These are phyloP conservation scores for Dromas ardeola DNA, from an alignment of 2,113 vertebrate genomes.

Conservation along the genomic window DNA sequence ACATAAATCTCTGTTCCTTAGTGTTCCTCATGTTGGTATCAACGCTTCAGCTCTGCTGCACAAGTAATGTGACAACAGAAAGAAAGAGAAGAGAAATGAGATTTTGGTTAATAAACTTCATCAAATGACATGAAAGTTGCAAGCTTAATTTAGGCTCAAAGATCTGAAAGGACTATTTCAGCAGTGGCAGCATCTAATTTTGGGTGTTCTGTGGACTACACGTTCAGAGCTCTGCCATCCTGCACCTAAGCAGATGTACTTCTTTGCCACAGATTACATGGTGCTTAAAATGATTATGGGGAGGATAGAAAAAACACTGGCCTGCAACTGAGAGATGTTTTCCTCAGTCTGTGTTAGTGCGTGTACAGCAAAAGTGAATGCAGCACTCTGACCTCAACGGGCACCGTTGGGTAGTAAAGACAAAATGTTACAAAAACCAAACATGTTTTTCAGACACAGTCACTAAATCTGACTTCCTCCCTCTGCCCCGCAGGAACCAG, in stretches of 20 bases:
- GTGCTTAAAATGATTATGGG: not conserved
- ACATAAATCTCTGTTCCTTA: not conserved
- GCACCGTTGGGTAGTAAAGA: not conserved
- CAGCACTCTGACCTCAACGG: rapidly evolving
- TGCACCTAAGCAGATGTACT: not conserved
- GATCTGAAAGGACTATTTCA: not conserved
- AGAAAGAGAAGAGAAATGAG: not conserved
- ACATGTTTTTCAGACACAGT: not conserved
- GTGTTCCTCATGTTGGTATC: not conserved
- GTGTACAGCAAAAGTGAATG: not conserved
- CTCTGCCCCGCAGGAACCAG: not conserved
- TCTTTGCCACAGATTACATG: not conserved
- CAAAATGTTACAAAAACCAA: not conserved
- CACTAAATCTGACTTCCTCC: not conserved
- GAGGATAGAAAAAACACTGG: not conserved
- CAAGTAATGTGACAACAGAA: not conserved
- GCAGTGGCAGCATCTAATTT: not conserved
- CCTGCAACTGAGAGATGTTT: not conserved
- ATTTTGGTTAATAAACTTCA: not conserved
- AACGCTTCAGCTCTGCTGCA: not conserved
- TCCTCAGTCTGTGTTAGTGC: not conserved
- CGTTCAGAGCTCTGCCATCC: not conserved
- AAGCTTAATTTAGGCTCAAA: not conserved
- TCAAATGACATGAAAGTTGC: not conserved
- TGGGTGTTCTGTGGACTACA: not conserved